phyloP scores from a whole-genome alignment of 2,113 vertebrate genomes.

The Eurystomus gularis region DNA sequence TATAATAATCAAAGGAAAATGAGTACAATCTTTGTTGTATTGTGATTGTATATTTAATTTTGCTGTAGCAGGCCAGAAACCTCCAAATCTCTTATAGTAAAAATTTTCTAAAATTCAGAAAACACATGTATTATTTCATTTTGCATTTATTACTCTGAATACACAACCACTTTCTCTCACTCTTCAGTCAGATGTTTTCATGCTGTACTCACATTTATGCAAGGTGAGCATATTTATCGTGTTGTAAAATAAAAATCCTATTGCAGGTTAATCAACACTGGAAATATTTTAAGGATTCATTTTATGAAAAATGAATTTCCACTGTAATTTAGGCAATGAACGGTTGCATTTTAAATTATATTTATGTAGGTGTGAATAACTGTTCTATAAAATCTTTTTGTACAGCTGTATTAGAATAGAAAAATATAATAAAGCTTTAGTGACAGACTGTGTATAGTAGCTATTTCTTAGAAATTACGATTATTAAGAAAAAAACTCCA shows the following conservation, averaged over 20 bases:
- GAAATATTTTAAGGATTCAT: background rate
- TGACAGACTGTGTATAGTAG: background rate
- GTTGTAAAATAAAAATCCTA: background rate
- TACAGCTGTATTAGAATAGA: background rate
- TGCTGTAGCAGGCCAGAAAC: background rate
- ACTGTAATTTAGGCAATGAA: background rate
- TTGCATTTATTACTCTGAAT: background rate
- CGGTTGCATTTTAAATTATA: conserved; percentile 13
- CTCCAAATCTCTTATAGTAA: background rate
- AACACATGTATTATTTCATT: background rate
- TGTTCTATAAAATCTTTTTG: background rate
- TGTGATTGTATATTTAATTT: conserved; percentile 3
- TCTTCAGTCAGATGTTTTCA: background rate
- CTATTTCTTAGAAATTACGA: conserved; percentile 21
- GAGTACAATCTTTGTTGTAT: background rate
- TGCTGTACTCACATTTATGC: background rate
- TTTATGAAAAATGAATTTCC: background rate
- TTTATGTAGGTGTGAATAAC: background rate
- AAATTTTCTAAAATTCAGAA: background rate
- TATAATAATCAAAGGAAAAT: background rate
- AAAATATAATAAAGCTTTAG: background rate
- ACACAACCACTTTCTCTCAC: background rate
- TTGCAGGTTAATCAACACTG: background rate
- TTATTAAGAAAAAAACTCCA: background rate
- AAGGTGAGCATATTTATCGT: background rate